Percentiles rank a stretch among this genome's conserved stretches.
Conservation (phyloP, 2,888 invertebrate genomes). For the Epirrhoe tristata region DNA sequence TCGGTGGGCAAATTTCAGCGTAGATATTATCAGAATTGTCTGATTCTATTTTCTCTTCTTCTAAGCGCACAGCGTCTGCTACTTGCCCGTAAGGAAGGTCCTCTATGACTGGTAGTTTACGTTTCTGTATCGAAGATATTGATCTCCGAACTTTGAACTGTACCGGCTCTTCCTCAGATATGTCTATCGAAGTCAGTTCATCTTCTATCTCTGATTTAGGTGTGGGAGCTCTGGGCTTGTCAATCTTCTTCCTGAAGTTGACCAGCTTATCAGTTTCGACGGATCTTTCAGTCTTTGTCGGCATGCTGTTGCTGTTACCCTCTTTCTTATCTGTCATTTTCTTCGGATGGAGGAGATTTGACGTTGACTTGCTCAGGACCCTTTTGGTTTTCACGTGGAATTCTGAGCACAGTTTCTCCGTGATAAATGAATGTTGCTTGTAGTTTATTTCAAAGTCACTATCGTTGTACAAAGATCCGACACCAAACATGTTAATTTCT, state of each 20-base stretch:
- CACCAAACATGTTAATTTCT: constrained; percentile 84
- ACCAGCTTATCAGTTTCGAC: constrained; percentile 70
- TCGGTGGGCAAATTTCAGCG: constrained; percentile 87
- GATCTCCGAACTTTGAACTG: constrained; percentile 83
- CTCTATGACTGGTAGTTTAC: constrained; percentile 85
- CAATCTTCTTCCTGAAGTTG: constrained; percentile 80
- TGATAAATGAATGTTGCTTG: constrained; percentile 88
- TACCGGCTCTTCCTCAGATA: constrained; percentile 74
- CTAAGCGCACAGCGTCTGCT: constrained; percentile 86
- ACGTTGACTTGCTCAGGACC: constrained; percentile 87
- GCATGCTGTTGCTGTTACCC: constrained; percentile 81
- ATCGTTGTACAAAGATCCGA: constrained; percentile 83
- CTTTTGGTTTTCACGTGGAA: constrained; percentile 90
- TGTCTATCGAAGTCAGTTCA: constrained; percentile 69
- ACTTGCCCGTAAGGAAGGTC: constrained; percentile 90
- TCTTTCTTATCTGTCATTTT: constrained; percentile 82
- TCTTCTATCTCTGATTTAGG: constrained; percentile 78
- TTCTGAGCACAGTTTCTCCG: constrained; percentile 88
- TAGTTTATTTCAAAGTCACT: constrained; percentile 83
- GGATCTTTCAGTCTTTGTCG: constrained; percentile 76
- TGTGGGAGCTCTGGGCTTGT: constrained; percentile 79
- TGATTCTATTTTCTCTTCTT: constrained; percentile 75
- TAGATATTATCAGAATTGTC: constrained; percentile 88
- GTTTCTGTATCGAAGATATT: constrained; percentile 82
- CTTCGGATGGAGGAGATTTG: constrained; percentile 86